Base-by-base conservation (phyloP, 2,888 invertebrate genomes). In the Cynaeus angustus region DNA sequence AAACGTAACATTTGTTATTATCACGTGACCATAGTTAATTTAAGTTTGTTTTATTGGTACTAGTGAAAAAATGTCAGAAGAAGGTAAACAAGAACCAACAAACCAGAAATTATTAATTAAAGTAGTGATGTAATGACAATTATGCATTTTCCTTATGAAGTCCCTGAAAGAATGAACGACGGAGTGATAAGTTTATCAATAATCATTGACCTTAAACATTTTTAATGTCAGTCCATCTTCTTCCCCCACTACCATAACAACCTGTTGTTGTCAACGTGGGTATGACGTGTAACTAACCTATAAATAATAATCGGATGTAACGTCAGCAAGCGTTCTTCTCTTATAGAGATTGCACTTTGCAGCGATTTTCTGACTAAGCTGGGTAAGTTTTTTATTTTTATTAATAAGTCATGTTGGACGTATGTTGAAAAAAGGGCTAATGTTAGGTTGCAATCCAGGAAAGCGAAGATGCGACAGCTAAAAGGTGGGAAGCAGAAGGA, bases 401-500 rank as follows among this genome's bases (percentile, higher is more conserved):
- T 45, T 10, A 28, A 14, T 28, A 28, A n/a, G n/a, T 37, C 41
- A 28, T 13, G 9, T 9, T 21, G 26, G 26, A 26, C 10, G 21
- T 26, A 3, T 4, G 21, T 21, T 21, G 21, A 1, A 21, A 3
- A 21, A 21, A 21, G 4, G 21, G 41, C n/a, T 41, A 41, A 41
- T 12, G 6, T 6, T 1, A n/a, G 10, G 12, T 41, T 41, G 2
- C 41, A 6, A n/a, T 41, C 1, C 1, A 41, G 41, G 41, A 41
- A n/a, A 7, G 45, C 9, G 10, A 87, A 78, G 74, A 95, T 95
- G 94, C 89, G 93, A 75, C 93, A 94, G 82, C 85, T 93, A 41
- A 94, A 94, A 81, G 74, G 76, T 13, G 94, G 94, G 55, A 91
- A 91, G 82, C 90, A 91, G 48, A 95, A 95, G 86, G 94, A 95